These are phyloP conservation scores for Limnephilus rhombicus DNA, from an alignment of 2,888 invertebrate species.

Conservation along the genomic window DNA sequence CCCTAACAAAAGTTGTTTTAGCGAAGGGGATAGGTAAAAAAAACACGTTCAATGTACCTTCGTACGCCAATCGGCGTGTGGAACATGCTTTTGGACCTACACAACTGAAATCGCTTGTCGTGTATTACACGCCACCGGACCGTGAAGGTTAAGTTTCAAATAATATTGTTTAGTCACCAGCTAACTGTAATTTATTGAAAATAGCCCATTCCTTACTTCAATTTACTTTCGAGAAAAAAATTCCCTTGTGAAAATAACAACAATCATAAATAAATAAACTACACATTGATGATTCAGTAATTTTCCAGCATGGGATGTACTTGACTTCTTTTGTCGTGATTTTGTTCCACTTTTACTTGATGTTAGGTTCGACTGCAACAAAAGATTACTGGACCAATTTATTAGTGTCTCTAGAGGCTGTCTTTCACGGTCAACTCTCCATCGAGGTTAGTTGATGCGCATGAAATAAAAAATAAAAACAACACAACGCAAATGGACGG, in stretches of 20 bases:
- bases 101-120: neutral
- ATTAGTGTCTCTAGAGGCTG: neutral
- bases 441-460: neutral
- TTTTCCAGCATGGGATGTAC: neutral
- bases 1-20: no score
- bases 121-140: neutral
- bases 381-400: neutral
- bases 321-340: neutral
- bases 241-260: neutral
- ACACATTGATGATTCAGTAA: neutral
- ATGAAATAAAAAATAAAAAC: neutral
- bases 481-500: neutral
- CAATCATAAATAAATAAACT: neutral
- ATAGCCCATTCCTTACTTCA: neutral
- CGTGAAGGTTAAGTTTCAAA: no score
- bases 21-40: no score
- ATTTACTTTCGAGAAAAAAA: neutral
- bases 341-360: slow-evolving; percentile 1
- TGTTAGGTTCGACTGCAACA: neutral
- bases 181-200: no score
- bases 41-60: no score
- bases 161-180: no score
- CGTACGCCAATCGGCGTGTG: no score
- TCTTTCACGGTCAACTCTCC: neutral
- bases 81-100: neutral